Evolutionary conservation across 2,888 invertebrate species (phyloP).

Genomic region (Exocentrus adspersus): DNA sequence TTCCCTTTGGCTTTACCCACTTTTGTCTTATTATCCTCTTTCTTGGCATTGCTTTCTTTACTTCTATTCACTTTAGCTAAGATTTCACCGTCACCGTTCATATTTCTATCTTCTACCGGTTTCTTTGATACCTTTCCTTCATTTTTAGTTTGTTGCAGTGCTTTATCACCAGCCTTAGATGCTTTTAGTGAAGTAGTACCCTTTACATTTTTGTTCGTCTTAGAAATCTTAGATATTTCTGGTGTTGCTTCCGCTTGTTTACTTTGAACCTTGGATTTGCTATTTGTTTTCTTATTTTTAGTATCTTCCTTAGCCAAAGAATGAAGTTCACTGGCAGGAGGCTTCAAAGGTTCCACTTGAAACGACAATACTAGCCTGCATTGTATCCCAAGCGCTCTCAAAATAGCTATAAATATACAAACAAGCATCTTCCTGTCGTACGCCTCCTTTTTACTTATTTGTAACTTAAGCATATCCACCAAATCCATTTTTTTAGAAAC

Average conservation of each 20-base stretch:
- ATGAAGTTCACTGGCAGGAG: constrained; percentile 72
- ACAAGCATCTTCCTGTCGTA: constrained; percentile 76
- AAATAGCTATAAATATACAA: constrained; percentile 78
- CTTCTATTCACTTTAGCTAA: not conserved
- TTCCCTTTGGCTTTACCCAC: not conserved
- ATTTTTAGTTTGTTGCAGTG: not conserved
- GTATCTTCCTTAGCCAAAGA: constrained; percentile 59
- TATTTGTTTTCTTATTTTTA: not conserved
- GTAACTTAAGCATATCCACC: constrained; percentile 65
- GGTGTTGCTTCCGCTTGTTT: not conserved
- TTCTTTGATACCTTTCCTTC: too few relatives aligned
- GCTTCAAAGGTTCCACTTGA: constrained; percentile 78
- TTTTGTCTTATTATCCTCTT: not conserved
- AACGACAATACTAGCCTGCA: constrained; percentile 85
- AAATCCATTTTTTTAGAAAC: constrained; percentile 53
- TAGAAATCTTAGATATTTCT: not conserved
- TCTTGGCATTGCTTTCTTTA: not conserved
- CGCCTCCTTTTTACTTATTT: constrained; percentile 72
- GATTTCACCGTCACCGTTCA: not conserved
- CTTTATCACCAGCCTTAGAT: not conserved
- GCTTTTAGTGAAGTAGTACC: not conserved
- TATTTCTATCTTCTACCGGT: too few relatives aligned
- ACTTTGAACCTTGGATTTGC: not conserved
- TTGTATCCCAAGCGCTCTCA: constrained; percentile 83
- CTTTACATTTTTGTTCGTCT: not conserved